Evolutionary conservation across 2,797 vertebrate genomes (phyloP), one percentile per base, ranked within the genome.

Genomic region (Pseudochirops corinnae): DNA sequence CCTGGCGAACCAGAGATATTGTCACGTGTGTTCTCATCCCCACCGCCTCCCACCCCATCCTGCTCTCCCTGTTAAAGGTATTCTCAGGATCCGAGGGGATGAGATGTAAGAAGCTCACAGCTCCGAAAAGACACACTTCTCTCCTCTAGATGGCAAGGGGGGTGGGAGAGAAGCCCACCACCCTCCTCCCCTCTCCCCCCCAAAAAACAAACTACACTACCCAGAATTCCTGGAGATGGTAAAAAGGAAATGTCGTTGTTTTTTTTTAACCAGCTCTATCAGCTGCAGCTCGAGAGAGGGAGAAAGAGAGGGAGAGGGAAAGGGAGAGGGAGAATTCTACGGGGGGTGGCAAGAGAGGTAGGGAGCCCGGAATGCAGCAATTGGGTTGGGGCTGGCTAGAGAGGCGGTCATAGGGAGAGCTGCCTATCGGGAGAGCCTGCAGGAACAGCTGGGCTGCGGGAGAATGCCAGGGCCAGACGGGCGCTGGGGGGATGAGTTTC

Each of bases 191-290:
- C 62, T 5, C 33, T 39, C 74, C 39, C 74, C 18, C 74, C 21
- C 46, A 39, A 39, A 55, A 29, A 26, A 24, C 10, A 97, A 96
- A 98, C 98, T 99, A 99, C 98, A 98, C 96, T 99, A 98, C 98
- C 98, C 98, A 99, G 97, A 98, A 98, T 98, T 53, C 98, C 94
- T 14, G 94, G 92, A 92, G 90, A 0, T 0, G 0, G 96, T 24
- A 91, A 91, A 96, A 97, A 98, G 98, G 98, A 98, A 98, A 97
- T 97, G 98, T 97, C 97, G 97, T 97, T 97, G 97, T 97, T 97
- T 90, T 4, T 82, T 55, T 52, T 52, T 4, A 52, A 93, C 95
- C 1, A 92, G 95, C 97, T 95, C 95, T 56, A 46, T 95, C 94
- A 94, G 97, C 98, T 97, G 98, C 97, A 93, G 95, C 31, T 93